These are phyloP conservation scores for Bradypodion pumilum DNA, from an alignment of 2,797 vertebrate genomes.

Conservation along the genomic window DNA sequence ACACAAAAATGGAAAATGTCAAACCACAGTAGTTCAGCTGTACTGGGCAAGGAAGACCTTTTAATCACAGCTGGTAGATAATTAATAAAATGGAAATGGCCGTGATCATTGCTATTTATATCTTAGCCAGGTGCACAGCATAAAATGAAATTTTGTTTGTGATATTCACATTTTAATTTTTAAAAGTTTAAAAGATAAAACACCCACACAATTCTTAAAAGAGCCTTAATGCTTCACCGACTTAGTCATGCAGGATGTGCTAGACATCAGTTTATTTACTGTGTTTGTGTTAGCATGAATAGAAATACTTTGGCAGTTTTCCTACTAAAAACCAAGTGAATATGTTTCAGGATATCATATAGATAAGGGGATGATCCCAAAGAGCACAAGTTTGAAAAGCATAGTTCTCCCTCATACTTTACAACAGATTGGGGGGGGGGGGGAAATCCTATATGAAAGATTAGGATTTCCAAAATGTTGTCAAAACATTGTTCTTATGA, in stretches of 20 bases:
- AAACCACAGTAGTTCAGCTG: slow-evolving; percentile 17
- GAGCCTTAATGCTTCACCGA: not conserved
- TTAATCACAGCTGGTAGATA: not conserved
- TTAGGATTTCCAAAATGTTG: not conserved
- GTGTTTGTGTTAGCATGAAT: not conserved
- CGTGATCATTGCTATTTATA: slow-evolving; percentile 22
- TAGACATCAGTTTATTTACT: too few relatives aligned
- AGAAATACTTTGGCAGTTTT: not conserved
- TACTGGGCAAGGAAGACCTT: slow-evolving; percentile 7
- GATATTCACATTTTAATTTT: not conserved
- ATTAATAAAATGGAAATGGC: accelerated
- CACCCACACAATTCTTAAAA: not conserved
- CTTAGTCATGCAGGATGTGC: not conserved
- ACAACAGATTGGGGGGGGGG: too few relatives aligned
- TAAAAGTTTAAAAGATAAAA: not conserved
- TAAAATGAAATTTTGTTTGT: not conserved
- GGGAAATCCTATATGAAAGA: not conserved
- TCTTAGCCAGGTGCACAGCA: not conserved
- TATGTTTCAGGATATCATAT: too few relatives aligned
- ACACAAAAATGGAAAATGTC: not conserved
- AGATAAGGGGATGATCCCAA: too few relatives aligned
- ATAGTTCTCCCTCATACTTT: too few relatives aligned
- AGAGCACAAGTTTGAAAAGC: too few relatives aligned
- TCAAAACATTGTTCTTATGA: not conserved
- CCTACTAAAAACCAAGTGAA: not conserved